These are phyloP conservation scores for Naso thynnoides DNA, from an alignment of 2,797 vertebrate species.

Conservation along the genomic window DNA sequence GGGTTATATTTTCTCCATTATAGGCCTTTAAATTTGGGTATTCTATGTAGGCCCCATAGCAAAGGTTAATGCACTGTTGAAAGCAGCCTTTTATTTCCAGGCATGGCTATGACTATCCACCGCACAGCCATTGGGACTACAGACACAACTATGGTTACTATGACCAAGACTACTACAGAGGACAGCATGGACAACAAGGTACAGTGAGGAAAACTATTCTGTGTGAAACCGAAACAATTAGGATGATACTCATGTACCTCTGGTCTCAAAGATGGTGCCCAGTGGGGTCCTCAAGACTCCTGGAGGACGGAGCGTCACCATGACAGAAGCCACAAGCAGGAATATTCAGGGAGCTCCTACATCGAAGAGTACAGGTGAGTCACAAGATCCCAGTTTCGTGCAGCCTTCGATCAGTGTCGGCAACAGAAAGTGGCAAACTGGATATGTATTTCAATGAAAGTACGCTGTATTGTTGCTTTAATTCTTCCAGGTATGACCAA, in stretches of 20 bases:
- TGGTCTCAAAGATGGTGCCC: conserved; percentile 61
- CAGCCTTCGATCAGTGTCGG: no score
- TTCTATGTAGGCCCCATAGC: no score
- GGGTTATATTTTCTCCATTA: no score
- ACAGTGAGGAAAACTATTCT: conserved; percentile 14
- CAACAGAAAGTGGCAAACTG: no score
- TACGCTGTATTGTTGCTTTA: neutral
- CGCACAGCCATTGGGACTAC: conserved; percentile 74
- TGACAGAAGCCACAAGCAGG: conserved; percentile 48
- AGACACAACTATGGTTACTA: conserved; percentile 78
- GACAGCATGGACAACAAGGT: conserved; percentile 73
- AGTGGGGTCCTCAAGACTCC: conserved; percentile 64
- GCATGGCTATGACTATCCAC: conserved; percentile 80
- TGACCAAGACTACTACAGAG: conserved; percentile 72
- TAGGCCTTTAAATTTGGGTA: no score
- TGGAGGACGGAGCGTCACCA: conserved; percentile 54
- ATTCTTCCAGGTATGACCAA: conserved; percentile 66
- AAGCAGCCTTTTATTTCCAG: conserved; percentile 74
- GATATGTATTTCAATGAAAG: neutral
- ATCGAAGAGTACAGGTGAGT: conserved; percentile 74
- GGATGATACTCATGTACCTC: neutral
- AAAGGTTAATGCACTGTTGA: no score
- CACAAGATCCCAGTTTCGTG: no score
- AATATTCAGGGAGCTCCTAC: conserved; percentile 51
- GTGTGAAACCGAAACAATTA: neutral